Percentiles rank a stretch among this genome's conserved stretches.
Evolutionary conservation across 2,113 vertebrate species (phyloP).

Genomic region (Nanorana parkeri): DNA sequence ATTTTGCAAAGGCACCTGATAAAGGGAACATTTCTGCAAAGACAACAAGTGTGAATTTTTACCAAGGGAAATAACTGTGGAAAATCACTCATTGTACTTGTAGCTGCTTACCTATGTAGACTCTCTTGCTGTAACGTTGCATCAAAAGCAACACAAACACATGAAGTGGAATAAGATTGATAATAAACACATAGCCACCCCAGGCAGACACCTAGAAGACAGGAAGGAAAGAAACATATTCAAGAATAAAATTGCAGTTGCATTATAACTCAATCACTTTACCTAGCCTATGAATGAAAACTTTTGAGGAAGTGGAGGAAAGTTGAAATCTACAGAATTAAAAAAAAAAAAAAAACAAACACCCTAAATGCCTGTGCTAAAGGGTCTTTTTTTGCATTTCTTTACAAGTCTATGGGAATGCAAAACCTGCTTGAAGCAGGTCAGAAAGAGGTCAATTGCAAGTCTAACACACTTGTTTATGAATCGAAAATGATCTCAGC

Average conservation of each 20-base stretch:
- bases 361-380: not conserved
- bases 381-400: too few species aligned
- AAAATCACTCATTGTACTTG: not conserved
- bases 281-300: too few species aligned
- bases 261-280: too few species aligned
- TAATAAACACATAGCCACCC: slow-evolving; percentile 98
- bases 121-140: slow-evolving; percentile 95
- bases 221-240: slow-evolving; percentile 22
- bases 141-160: slow-evolving; percentile 96
- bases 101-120: slow-evolving; percentile 91
- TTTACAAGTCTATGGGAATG: too few species aligned
- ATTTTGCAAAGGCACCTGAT: not conserved
- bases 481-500: too few species aligned
- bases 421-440: too few species aligned
- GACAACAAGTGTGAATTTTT: not conserved
- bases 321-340: not conserved
- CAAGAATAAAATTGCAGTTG: too few species aligned
- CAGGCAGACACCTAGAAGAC: slow-evolving; percentile 92
- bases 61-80: not conserved
- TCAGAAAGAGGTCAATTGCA: too few species aligned
- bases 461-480: too few species aligned
- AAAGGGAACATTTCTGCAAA: too few species aligned
- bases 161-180: slow-evolving; percentile 98
- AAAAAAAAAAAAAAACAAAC: not conserved
- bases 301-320: too few species aligned